These are phyloP conservation scores for Andrena praecox DNA, from an alignment of 2,888 invertebrate genomes.

Conservation along the genomic window DNA sequence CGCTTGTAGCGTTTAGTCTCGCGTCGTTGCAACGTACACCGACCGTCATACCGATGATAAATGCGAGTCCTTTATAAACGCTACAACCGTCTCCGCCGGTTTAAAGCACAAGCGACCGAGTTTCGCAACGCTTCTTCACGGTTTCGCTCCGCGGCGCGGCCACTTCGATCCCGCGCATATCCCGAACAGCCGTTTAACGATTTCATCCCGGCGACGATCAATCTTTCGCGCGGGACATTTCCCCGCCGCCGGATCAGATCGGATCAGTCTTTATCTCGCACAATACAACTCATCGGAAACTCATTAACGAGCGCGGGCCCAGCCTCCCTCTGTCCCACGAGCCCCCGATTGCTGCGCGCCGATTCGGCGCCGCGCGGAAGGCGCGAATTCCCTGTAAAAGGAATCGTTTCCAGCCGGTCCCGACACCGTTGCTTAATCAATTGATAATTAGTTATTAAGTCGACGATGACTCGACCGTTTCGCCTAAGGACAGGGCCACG, in stretches of 20 bases:
- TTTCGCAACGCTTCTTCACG: conserved; percentile 43
- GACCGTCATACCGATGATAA: conserved; percentile 49
- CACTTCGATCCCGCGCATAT: conserved; percentile 18
- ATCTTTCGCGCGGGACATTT: conserved; percentile 46
- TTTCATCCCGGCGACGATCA: conserved; percentile 51
- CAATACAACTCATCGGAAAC: conserved; percentile 61
- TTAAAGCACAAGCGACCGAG: background rate
- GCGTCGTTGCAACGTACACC: conserved; percentile 26
- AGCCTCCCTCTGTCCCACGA: background rate
- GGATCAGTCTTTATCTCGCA: conserved; percentile 51
- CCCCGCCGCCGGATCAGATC: conserved; percentile 42
- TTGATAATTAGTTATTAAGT: conserved; percentile 78
- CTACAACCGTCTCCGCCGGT: conserved; percentile 25
- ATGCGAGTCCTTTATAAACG: conserved; percentile 28
- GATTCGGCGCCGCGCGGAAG: conserved; percentile 11
- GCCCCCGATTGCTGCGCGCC: background rate
- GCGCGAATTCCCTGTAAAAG: conserved; percentile 49
- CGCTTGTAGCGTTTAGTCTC: conserved; percentile 43
- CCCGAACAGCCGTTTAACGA: conserved; percentile 51
- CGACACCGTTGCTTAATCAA: conserved; percentile 68
- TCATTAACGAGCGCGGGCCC: conserved; percentile 47
- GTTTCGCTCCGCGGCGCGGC: background rate
- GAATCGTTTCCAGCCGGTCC: conserved; percentile 14
- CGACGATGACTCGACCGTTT: conserved; percentile 72
- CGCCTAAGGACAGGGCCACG: conserved; percentile 57